Evolutionary conservation across 2,113 vertebrate genomes (phyloP), one percentile per base, ranked within the genome.

Genomic region (Zosterops borbonicus): DNA sequence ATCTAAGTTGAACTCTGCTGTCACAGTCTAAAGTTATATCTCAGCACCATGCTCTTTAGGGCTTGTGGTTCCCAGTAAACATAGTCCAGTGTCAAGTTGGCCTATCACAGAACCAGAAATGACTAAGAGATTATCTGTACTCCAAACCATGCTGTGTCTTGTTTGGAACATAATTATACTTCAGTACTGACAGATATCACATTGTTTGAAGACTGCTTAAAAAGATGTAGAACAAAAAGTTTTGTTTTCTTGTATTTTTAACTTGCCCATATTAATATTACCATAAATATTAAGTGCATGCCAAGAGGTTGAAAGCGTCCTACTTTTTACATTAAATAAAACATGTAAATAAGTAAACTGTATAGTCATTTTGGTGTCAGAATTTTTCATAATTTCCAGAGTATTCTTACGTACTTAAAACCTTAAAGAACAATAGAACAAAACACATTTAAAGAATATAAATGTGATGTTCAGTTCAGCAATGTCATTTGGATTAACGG

Each of bases 191-290:
- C 9, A 69, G 14, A 70, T 41, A 44, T 52, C 6, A 6, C 28
- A 35, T 8, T 58, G 11, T 55, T 14, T 81, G 69, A 84, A 24
- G 55, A 46, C 46, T 71, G 17, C 4, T 70, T 53, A 50, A 91
- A 78, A 67, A 82, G 9, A 35, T 50, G 12, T 4, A 55, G 7
- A 11, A 59, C 10, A 21, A 7, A 9, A 19, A 0, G 0, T 44
- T 79, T 67, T 44, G 1, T n/a, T 86, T 75, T 68, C 39, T 56
- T 56, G 7, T 60, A 37, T 80, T 86, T 44, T 83, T 56, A 63
- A 55, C 12, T 69, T 37, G 52, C 31, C 9, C 22, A 59, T 12
- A 62, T n/a, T 35, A 55, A 79, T 10, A 10, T 16, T 67, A 50
- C 6, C 22, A 37, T n/a, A 65, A 76, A 83, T 22, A 64, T 52